Evolutionary conservation across 2,888 invertebrate genomes (phyloP).

Genomic region (Resseliella maxima): DNA sequence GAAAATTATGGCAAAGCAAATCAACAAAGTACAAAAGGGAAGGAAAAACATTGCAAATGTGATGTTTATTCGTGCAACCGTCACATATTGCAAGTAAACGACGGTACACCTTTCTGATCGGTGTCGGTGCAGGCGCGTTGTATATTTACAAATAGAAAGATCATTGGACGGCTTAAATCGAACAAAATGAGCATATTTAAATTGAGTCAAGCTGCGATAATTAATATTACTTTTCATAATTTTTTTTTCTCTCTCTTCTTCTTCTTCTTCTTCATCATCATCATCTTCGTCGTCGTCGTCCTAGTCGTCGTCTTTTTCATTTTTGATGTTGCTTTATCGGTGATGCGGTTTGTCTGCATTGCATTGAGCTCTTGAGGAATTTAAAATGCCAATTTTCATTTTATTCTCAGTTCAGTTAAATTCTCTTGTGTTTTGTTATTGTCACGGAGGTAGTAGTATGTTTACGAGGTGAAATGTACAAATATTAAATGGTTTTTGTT

Average conservation of each 20-base stretch:
- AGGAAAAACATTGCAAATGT: neutral
- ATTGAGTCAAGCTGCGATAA: conserved; percentile 55
- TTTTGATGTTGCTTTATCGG: neutral
- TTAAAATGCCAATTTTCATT: too few species aligned
- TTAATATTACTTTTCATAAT: conserved; percentile 49
- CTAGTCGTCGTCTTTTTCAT: neutral
- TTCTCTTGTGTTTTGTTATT: conserved; percentile 32
- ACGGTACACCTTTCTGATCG: neutral
- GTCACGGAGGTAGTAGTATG: neutral
- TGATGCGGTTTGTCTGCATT: neutral
- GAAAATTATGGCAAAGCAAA: neutral
- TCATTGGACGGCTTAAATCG: conserved; percentile 50
- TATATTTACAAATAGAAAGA: conserved; percentile 53
- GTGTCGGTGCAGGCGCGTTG: neutral
- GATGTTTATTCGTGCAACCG: neutral
- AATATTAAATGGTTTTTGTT: neutral
- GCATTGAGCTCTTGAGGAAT: neutral
- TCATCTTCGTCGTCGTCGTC: too few species aligned
- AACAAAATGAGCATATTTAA: conserved; percentile 46
- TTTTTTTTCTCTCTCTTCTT: neutral
- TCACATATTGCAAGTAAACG: neutral
- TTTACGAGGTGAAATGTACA: neutral
- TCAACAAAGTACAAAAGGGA: neutral
- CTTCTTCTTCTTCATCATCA: too few species aligned
- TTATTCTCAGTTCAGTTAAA: too few species aligned